phyloP scores from a whole-genome alignment of 2,797 vertebrate species.

The Calcarius lapponicus region DNA sequence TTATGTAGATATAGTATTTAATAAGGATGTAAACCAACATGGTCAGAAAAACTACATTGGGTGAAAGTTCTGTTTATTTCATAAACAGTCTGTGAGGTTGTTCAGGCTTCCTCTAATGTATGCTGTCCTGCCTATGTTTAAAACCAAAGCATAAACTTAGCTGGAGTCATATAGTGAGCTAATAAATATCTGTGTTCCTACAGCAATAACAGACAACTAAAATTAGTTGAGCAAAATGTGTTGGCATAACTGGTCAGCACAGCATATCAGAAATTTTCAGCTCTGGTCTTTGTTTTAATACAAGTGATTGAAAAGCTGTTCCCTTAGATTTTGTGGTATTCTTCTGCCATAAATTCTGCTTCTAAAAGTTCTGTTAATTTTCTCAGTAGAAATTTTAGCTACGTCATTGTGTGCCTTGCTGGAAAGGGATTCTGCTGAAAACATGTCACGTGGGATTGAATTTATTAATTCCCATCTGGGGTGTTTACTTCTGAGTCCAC shows the following conservation, averaged over 20 bases:
- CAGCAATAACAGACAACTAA: neutral
- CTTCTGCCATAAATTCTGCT: neutral
- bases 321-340: neutral
- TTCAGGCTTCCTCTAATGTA: neutral
- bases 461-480: neutral
- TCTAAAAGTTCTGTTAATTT: neutral
- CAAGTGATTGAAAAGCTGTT: neutral
- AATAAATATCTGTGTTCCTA: neutral
- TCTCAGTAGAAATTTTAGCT: neutral
- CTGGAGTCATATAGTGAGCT: neutral
- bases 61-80: neutral
- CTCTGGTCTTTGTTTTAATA: neutral
- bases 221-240: neutral
- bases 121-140: neutral
- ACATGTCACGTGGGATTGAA: neutral
- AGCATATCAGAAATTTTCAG: neutral
- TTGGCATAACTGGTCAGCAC: neutral
- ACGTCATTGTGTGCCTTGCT: neutral
- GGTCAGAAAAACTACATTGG: neutral
- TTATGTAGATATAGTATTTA: neutral
- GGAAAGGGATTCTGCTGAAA: neutral
- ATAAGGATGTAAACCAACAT: neutral
- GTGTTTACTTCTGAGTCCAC: slow-evolving; percentile 18
- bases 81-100: neutral
- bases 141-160: neutral